These are phyloP conservation scores for Gortyna flavago DNA, from an alignment of 2,888 invertebrate genomes.

Conservation along the genomic window DNA sequence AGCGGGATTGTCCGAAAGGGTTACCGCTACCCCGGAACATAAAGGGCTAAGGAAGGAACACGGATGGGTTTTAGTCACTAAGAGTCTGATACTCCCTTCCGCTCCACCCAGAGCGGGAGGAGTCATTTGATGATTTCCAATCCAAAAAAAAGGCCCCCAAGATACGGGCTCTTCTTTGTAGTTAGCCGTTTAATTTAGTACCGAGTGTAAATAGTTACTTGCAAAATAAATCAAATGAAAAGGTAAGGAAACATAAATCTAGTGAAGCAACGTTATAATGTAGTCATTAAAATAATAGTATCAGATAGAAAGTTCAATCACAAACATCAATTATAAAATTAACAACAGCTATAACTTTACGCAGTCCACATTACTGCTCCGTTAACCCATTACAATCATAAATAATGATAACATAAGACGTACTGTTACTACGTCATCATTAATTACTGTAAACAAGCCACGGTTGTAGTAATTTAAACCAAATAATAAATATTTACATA, in stretches of 20 bases:
- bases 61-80: too few relatives aligned
- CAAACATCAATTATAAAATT: not conserved
- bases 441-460: constrained; percentile 6
- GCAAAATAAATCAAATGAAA: not conserved
- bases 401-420: not conserved
- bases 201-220: not conserved
- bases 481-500: constrained; percentile 6
- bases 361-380: not conserved
- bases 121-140: too few relatives aligned
- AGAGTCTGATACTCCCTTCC: too few relatives aligned
- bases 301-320: constrained; percentile 5
- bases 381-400: not conserved
- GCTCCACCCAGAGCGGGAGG: too few relatives aligned
- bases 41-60: too few relatives aligned
- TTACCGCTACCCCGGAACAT: too few relatives aligned
- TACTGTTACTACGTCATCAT: not conserved
- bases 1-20: too few relatives aligned
- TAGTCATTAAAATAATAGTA: not conserved
- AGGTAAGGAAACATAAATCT: not conserved
- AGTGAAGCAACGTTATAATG: not conserved
- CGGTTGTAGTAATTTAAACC: constrained; percentile 7
- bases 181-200: not conserved
- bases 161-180: not conserved
- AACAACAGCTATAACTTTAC: not conserved
- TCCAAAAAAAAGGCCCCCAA: too few relatives aligned